Conservation (phyloP, 2,888 invertebrate genomes). For the Spilarctia lutea region DNA sequence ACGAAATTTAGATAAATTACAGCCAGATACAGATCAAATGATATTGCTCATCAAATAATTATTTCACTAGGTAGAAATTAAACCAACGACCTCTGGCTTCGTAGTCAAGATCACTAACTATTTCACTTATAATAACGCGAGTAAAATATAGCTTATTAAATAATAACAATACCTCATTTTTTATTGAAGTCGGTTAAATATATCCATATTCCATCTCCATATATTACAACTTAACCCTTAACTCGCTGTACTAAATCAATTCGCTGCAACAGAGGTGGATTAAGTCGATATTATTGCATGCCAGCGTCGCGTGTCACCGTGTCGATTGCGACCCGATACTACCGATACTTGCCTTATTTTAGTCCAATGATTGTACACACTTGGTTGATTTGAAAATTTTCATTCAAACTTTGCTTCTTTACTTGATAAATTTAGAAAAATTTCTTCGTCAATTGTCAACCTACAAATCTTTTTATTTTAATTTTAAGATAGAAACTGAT, state of each 20-base stretch:
- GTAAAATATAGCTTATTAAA: not conserved
- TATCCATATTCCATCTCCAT: conserved; percentile 30
- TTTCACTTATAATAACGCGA: not conserved
- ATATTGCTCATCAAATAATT: too few relatives aligned
- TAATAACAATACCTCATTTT: too few relatives aligned
- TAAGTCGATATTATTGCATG: conserved; percentile 62
- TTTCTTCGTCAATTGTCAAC: too few relatives aligned
- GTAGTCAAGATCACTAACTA: too few relatives aligned
- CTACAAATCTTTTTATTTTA: too few relatives aligned
- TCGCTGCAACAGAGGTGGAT: conserved; percentile 50
- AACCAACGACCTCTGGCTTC: too few relatives aligned
- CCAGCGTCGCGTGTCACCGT: conserved; percentile 53
- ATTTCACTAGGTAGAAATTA: too few relatives aligned
- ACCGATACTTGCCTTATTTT: conserved; percentile 36
- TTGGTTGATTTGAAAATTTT: conserved; percentile 12
- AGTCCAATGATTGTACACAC: conserved; percentile 34
- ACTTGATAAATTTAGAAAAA: too few relatives aligned
- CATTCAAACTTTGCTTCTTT: not conserved
- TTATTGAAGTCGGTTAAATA: too few relatives aligned
- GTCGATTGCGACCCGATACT: conserved; percentile 55
- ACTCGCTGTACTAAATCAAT: conserved; percentile 63
- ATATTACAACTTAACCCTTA: conserved; percentile 24
- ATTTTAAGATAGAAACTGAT: too few relatives aligned
- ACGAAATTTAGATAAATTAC: not conserved
- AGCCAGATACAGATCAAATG: not conserved